Evolutionary conservation across 1,140 invertebrate species (phyloP).

Genomic region (Meloidogyne chitwoodi): DNA sequence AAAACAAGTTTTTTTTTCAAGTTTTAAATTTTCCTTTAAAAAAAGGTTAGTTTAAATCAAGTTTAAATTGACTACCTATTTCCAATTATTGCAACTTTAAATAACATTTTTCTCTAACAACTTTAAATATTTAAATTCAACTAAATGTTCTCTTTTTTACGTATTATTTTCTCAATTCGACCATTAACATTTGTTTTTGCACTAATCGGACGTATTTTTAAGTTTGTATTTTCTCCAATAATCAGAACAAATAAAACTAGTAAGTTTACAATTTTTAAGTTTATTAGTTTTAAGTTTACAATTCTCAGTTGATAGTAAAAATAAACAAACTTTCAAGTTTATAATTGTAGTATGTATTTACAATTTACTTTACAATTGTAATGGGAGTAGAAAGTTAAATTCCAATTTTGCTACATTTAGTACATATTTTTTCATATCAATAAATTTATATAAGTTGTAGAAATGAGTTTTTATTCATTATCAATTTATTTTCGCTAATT

Average conservation of each 20-base stretch:
- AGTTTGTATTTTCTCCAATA: background rate
- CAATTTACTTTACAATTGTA: too few species aligned
- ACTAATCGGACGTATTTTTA: background rate
- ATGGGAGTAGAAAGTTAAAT: too few species aligned
- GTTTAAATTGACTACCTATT: too few species aligned
- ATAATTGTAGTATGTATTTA: too few species aligned
- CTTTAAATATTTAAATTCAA: background rate
- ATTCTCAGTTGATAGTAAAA: too few species aligned
- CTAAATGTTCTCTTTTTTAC: background rate
- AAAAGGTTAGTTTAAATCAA: background rate
- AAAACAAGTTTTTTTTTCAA: background rate
- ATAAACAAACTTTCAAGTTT: too few species aligned
- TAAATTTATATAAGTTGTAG: too few species aligned
- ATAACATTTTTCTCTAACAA: background rate
- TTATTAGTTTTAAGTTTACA: too few species aligned
- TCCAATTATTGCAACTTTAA: background rate
- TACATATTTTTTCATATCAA: background rate
- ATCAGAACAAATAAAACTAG: background rate
- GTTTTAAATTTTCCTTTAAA: background rate
- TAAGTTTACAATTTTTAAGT: background rate
- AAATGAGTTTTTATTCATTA: background rate
- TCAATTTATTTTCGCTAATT: background rate
- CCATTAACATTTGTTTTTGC: background rate
- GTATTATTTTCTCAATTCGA: background rate
- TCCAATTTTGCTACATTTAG: background rate